phyloP scores from a whole-genome alignment of 2,113 vertebrate genomes.

The Emydura subglobosa region DNA sequence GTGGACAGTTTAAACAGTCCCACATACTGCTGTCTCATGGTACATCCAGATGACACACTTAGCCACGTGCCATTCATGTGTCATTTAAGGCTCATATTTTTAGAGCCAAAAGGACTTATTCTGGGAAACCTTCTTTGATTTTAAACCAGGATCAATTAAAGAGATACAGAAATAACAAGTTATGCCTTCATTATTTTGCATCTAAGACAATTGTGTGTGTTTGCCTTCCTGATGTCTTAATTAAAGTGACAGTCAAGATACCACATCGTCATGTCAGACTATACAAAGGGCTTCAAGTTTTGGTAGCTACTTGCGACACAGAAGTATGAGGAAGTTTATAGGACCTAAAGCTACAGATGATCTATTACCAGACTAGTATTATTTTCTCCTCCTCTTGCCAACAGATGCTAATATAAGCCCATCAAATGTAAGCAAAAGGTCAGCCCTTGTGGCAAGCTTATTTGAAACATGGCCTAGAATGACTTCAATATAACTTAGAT shows the following conservation, averaged over 20 bases:
- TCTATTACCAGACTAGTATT: neutral
- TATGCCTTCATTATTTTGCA: neutral
- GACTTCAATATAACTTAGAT: neutral
- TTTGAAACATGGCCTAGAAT: constrained; percentile 51
- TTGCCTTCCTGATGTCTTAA: neutral
- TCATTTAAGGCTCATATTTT: neutral
- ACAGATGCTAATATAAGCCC: neutral
- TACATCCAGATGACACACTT: neutral
- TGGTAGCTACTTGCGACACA: neutral
- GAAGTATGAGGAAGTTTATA: neutral
- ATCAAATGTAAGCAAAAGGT: constrained; percentile 64
- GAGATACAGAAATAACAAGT: neutral
- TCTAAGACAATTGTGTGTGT: neutral
- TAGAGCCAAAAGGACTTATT: neutral
- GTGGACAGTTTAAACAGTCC: accelerated
- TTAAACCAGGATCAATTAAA: neutral
- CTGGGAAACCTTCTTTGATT: neutral
- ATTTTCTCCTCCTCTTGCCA: neutral
- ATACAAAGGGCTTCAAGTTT: neutral
- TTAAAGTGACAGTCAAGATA: neutral
- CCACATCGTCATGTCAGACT: neutral
- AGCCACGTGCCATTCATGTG: neutral
- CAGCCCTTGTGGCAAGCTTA: constrained; percentile 9
- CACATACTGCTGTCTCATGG: accelerated
- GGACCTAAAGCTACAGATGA: neutral